Evolutionary conservation across 2,888 invertebrate genomes (phyloP).

Genomic region (Melieria crassipennis): DNA sequence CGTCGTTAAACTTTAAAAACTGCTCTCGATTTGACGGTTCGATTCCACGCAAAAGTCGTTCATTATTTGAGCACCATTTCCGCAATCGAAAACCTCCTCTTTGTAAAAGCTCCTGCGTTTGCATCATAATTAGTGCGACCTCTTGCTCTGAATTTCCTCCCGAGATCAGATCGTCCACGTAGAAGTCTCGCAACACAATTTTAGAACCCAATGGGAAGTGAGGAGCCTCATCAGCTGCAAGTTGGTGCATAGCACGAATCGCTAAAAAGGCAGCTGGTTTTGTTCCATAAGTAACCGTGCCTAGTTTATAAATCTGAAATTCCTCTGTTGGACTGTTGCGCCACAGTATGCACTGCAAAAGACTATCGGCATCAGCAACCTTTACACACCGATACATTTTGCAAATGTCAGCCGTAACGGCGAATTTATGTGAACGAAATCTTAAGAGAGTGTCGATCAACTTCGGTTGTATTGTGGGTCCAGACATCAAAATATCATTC

Average conservation of each 20-base stretch:
- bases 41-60: conserved; percentile 10
- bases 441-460: conserved; percentile 15
- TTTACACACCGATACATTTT: conserved; percentile 29
- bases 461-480: conserved; percentile 16
- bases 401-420: conserved; percentile 23
- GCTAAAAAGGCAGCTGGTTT: conserved; percentile 37
- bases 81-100: conserved; percentile 33
- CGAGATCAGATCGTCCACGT: conserved; percentile 45
- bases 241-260: conserved; percentile 36
- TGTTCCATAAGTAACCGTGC: conserved; percentile 29
- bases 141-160: conserved; percentile 35
- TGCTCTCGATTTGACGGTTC: conserved; percentile 7
- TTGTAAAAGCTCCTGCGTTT: conserved; percentile 30
- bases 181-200: conserved; percentile 40
- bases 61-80: conserved; percentile 42
- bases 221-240: conserved; percentile 51
- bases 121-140: conserved; percentile 31
- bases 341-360: conserved; percentile 28
- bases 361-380: conserved; percentile 5
- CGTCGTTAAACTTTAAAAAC: conserved; percentile 30
- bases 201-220: conserved; percentile 40
- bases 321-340: conserved; percentile 3
- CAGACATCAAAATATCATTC: conserved; percentile 21
- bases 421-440: conserved; percentile 20
- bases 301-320: conserved; percentile 11